Base-by-base conservation (phyloP, 2,113 vertebrate species). In the Glaucidium brasilianum region DNA sequence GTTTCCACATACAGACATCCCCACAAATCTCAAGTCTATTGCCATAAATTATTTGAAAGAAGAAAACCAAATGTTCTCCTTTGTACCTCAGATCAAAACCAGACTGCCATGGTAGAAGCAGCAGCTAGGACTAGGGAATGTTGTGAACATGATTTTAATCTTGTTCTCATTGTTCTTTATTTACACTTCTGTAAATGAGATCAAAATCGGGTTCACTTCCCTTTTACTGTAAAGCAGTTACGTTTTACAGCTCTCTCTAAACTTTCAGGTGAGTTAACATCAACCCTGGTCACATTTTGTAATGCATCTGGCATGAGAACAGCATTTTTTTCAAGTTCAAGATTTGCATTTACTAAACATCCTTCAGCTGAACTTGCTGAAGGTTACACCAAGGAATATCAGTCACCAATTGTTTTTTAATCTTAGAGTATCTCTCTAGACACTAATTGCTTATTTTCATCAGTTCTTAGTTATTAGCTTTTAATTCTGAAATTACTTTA, bases 401-500 rank as follows among this genome's bases (percentile, higher is more conserved):
- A 69, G 50, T 55, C 63, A 82, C 8, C 49, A 60, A 76, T 45
- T 34, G 35, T 53, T 64, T 92, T 84, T 79, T 63, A 86, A 89
- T 86, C 52, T 47, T 67, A 64, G 30, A 72, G 15, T 75, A 43
- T 52, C 41, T 84, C 56, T 50, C 56, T 55, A 88, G 77, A 79
- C 45, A 45, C 43, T 82, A 90, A 96, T 58, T 68, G 81, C 58
- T 88, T 79, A 21, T 76, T 96, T 95, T 79, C 29, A 45, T 35
- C 62, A 47, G 18, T 52, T 67, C 16, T 81, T 10, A 30, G 56
- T 59, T 85, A 81, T 19, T 63, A 83, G 68, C 16, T 91, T 94
- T 85, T 78, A 89, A 93, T 88, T 88, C 55, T 69, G 77, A 73
- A 88, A 97, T 73, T 50, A 75, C 29, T 87, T 77, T 67, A 62